Evolutionary conservation across 2,113 vertebrate species (phyloP), one percentile per base, ranked within the genome.

Genomic region (pig (Sus scrofa)): DNA sequence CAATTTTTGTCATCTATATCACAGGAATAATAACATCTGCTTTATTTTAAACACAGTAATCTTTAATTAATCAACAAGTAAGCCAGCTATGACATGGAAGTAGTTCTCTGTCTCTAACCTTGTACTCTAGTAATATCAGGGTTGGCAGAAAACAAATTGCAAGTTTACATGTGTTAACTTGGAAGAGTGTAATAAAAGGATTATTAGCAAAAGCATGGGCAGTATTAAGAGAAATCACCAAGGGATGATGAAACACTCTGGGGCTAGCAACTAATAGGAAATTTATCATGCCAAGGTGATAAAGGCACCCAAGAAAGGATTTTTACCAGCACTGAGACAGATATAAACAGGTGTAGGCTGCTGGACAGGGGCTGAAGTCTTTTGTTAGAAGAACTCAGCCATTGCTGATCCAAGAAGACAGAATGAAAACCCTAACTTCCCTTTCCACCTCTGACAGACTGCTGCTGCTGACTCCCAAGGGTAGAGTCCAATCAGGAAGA

Each of bases 121-220:
- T 50, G 7, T 86, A 22, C 32, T 75, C 12, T 78, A 67, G 30
- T 8, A 18, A 37, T 20, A 30, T 83, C 60, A 84, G 15, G 19
- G 13, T 27, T 5, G 60, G 27, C 22, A 94, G 90, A 96, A 95
- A 83, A 73, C n/a, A 73, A n/a, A 82, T 9, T 86, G 18, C 14
- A 68, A 78, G n/a, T 4, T 73, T 56, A 63, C 18, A 3, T 19
- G 73, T 44, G 32, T n/a, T 60, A 82, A 92, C 54, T 65, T 22
- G 75, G 52, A 95, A 95, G 27, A 82, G 44, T 62, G 79, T 44
- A 50, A 62, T 60, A 15, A 88, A 88, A 92, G 18, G 27, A 50
- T 65, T 70, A 92, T 65, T 54, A 78, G 82, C 7, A 65, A 85
- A 88, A 70, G 39, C 24, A 4, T 56, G 14, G 34, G 18, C 19